phyloP scores from a whole-genome alignment of 2,797 vertebrate genomes.

The Aulostomus chinensis region DNA sequence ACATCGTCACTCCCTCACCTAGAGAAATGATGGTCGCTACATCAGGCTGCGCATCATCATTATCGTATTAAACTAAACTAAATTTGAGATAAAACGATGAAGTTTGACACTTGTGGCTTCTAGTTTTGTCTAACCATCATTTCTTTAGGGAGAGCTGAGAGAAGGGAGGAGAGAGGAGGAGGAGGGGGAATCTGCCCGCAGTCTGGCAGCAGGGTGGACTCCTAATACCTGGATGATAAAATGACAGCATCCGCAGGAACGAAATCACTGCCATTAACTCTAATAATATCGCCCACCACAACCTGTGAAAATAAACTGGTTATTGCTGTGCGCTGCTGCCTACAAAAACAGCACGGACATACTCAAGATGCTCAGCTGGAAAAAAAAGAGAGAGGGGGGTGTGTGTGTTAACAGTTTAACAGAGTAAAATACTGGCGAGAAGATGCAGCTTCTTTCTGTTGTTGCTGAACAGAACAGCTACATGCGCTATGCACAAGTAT shows the following conservation, averaged over 20 bases:
- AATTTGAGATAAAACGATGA: no score
- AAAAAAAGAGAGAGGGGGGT: no score
- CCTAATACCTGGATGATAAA: slow-evolving; percentile 96
- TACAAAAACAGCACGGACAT: no score
- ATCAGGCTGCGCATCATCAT: no score
- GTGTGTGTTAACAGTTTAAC: no score
- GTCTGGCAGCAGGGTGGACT: slow-evolving; percentile 81
- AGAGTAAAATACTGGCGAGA: no score
- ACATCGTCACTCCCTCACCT: slow-evolving; percentile 38
- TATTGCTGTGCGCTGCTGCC: slow-evolving; percentile 84
- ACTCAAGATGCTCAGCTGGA: background rate
- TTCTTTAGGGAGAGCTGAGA: slow-evolving; percentile 79
- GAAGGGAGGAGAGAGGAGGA: slow-evolving; percentile 15
- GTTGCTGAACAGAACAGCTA: no score
- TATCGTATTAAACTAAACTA: no score
- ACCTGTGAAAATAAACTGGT: slow-evolving; percentile 94
- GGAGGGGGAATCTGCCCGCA: slow-evolving; percentile 77
- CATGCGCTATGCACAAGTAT: no score
- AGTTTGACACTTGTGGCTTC: background rate
- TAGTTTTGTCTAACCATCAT: slow-evolving; percentile 76
- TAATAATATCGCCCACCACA: slow-evolving; percentile 97
- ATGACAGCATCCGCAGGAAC: slow-evolving; percentile 96
- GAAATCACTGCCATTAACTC: slow-evolving; percentile 96
- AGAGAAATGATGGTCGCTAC: slow-evolving; percentile 65
- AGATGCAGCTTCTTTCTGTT: no score